Percentiles rank a stretch among this genome's conserved stretches.
Conservation (phyloP, 1,140 invertebrate genomes). For the Bombus pyrosoma region DNA sequence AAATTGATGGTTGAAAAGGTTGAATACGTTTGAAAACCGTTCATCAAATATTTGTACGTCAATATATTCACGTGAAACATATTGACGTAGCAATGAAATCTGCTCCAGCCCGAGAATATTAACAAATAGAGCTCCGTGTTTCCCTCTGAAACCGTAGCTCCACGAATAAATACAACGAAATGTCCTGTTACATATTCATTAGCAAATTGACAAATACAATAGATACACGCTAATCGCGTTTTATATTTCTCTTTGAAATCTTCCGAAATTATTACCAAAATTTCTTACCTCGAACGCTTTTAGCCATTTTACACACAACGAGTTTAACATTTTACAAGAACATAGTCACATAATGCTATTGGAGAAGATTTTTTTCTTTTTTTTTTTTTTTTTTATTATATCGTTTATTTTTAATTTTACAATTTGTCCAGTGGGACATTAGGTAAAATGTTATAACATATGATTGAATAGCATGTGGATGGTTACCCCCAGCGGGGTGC, state of each 20-base stretch:
- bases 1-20: neutral
- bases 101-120: neutral
- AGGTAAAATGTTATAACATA: too few relatives aligned
- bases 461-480: too few relatives aligned
- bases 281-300: too few relatives aligned
- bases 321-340: neutral
- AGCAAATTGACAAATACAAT: neutral
- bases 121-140: conserved; percentile 9
- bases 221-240: too few relatives aligned
- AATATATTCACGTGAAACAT: neutral
- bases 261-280: neutral
- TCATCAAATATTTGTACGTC: conserved; percentile 8
- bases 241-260: neutral
- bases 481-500: too few relatives aligned
- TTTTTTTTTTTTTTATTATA: too few relatives aligned
- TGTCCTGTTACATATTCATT: neutral
- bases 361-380: too few relatives aligned
- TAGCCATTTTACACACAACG: neutral
- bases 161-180: neutral
- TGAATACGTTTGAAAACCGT: neutral
- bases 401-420: too few relatives aligned
- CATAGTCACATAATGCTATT: too few relatives aligned
- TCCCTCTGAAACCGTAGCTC: neutral
- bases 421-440: too few relatives aligned
- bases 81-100: conserved; percentile 5